Base-by-base conservation (phyloP, 2,888 invertebrate species). In the Xanthia icteritia region DNA sequence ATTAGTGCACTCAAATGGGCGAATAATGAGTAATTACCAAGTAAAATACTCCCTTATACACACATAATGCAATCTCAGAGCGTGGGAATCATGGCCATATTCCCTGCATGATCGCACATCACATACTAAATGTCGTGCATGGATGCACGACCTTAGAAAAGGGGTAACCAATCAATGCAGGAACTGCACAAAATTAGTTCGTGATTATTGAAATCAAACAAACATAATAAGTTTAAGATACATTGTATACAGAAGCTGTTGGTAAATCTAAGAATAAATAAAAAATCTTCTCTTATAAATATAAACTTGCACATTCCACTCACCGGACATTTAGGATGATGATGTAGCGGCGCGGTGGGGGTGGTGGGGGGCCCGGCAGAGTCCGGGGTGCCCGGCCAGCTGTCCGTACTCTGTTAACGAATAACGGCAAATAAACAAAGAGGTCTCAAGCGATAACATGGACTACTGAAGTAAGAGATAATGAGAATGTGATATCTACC, bases 351-450 rank as follows among this genome's bases (percentile, higher is more conserved):
- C 31, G 95, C 95, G 0, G 96, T 96, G 66, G 96, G 96, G 0
- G 96, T 96, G 76, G 95, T 96, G 3, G 96, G 96, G 2, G 96
- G 96, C 0, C 96, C 96, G 42, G 95, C 97, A 84, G 96, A 97
- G 90, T 96, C 97, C 17, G 96, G 97, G 2, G 97, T 97, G 54
- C 97, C 96, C 20, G 97, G 97, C 96, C 97, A 97, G 71, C 96
- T 97, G 90, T 97, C 97, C 81, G 97, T 97, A 76, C 97, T 96
- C 96, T 96, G 94, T 51, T 73, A 79, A 77, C 69, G 74, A 83
- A 84, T 82, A 82, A 77, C 75, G 51, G 83, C 74, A 81, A 73
- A 74, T 72, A 76, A 76, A 81, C 48, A 82, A 76, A 72, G 63
- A 74, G 76, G 51, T 73, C 39, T 20, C 27, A 83, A 83, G 83